These are phyloP conservation scores for Meandrina meandrites DNA, from an alignment of 92 coral and sea anemone genomes.

Conservation along the genomic window DNA sequence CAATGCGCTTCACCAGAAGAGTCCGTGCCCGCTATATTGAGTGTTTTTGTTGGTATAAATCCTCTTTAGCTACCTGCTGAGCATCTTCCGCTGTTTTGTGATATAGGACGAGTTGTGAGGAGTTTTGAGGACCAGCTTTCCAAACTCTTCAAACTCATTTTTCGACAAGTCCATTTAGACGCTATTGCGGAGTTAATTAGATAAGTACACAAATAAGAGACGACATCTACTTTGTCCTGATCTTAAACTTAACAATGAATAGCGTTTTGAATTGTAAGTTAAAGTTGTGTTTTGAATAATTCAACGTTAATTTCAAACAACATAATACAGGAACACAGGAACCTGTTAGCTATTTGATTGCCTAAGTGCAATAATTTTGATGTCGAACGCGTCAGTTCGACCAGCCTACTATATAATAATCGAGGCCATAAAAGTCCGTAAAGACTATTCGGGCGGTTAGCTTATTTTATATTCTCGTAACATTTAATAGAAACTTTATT, in stretches of 20 bases:
- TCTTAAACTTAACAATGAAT: not conserved
- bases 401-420: not conserved
- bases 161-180: not conserved
- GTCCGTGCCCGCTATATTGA: not conserved
- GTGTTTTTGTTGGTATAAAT: not conserved
- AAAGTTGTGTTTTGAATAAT: constrained; percentile 12
- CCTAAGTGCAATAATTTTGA: not conserved
- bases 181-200: not conserved
- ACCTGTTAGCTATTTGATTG: not conserved
- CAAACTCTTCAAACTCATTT: not conserved
- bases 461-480: not conserved
- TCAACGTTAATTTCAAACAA: not conserved
- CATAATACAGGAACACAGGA: constrained; percentile 1
- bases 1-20: not conserved
- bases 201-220: not conserved
- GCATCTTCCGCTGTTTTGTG: not conserved
- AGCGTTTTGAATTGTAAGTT: constrained; percentile 5
- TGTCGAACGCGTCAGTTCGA: not conserved
- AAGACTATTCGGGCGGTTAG: not conserved
- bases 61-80: not conserved
- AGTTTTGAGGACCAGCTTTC: not conserved
- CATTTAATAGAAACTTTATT: not conserved
- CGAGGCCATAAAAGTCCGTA: not conserved
- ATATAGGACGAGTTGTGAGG: not conserved
- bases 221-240: constrained; percentile 1